Evolutionary conservation across 2,888 invertebrate genomes (phyloP), one percentile per base, ranked within the genome.

Genomic region (Chalcis sispes): DNA sequence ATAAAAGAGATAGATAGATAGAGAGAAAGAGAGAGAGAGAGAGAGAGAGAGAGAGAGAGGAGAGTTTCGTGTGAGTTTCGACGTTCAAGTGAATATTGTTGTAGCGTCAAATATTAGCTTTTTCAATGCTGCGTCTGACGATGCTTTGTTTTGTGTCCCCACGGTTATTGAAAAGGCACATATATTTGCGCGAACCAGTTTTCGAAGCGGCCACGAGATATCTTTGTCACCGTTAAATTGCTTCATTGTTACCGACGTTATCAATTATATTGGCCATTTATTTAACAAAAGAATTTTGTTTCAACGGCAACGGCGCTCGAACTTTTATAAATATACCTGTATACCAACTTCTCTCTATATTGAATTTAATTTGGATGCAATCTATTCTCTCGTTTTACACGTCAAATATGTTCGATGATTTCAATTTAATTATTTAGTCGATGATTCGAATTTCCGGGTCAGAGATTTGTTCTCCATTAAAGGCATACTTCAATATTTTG

Each of bases 71-170:
- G 2, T 27, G 8, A 2, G 40, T 4, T 25, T 25, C 8, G 23
- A 50, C 50, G 20, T 48, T 48, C 32, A n/a, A 66, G 29, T 58
- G 67, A 48, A 69, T 58, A 69, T 69, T 58, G 58, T 58, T 58
- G 58, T 69, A 58, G 46, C 56, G 32, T 48, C 58, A 58, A 69
- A 69, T 58, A 69, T 69, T 69, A 69, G 58, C 67, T 58, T 58
- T 66, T 58, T 69, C 58, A 48, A 58, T 48, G 56, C 2, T 4
- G 36, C 52, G 8, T n/a, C 40, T 66, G n/a, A 40, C 46, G 23
- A 48, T 32, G 29, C 67, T 58, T 69, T 69, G 67, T 69, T 69
- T 69, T 67, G 7, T n/a, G 52, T 46, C 27, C 5, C 4, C 5
- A 10, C 42, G 27, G 66, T 46, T 56, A 67, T 67, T 67, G 54